These are phyloP conservation scores for Columbina picui DNA, from an alignment of 2,113 vertebrate genomes.

Conservation along the genomic window DNA sequence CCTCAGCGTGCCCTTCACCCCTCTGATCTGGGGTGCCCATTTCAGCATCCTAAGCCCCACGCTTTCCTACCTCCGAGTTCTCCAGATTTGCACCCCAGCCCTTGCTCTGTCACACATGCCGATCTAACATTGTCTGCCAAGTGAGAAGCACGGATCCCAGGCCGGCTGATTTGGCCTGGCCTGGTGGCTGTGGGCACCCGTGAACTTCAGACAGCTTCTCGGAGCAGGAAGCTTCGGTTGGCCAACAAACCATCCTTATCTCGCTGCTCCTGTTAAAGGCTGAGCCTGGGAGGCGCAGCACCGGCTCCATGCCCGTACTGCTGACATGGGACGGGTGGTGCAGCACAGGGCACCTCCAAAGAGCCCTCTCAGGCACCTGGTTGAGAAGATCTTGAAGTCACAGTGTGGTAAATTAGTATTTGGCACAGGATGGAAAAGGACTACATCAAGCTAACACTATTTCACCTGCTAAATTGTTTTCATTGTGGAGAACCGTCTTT, in stretches of 20 bases:
- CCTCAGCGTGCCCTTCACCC: background rate
- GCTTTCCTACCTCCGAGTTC: background rate
- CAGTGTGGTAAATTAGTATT: background rate
- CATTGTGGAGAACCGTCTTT: background rate
- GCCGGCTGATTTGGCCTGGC: background rate
- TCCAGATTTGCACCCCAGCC: background rate
- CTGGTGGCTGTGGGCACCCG: background rate
- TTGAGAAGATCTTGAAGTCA: background rate
- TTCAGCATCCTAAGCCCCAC: background rate
- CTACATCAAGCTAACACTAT: accelerated
- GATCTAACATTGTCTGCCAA: accelerated
- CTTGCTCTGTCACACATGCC: accelerated
- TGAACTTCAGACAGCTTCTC: background rate
- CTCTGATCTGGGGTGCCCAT: background rate
- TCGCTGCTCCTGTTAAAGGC: background rate
- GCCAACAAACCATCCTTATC: background rate
- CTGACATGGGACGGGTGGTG: accelerated
- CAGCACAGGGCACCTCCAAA: background rate
- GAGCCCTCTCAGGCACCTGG: accelerated
- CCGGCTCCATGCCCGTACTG: accelerated
- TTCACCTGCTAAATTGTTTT: background rate
- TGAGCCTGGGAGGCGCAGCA: accelerated
- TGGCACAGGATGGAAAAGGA: background rate
- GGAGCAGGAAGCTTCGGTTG: background rate
- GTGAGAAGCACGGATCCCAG: accelerated